Conservation (phyloP, 2,888 invertebrate genomes). For the Tenodera sinensis region DNA sequence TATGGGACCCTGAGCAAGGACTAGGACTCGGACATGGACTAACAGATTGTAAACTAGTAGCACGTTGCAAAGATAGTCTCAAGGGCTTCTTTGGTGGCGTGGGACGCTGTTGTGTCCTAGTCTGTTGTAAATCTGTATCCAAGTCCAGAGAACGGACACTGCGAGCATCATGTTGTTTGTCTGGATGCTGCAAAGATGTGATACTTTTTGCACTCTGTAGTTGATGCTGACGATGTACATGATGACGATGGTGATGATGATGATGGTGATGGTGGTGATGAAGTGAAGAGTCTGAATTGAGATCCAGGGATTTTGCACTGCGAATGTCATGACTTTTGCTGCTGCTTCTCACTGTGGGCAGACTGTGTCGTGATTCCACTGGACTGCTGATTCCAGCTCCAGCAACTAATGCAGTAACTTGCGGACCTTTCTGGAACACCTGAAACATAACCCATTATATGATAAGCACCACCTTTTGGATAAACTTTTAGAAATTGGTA, state of each 20-base stretch:
- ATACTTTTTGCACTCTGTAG: constrained; percentile 28
- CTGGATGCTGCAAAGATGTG: constrained; percentile 20
- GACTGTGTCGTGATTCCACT: constrained; percentile 40
- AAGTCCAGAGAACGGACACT: constrained; percentile 73
- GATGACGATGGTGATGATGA: constrained; percentile 34
- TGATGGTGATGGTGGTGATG: constrained; percentile 50
- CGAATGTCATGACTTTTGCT: constrained; percentile 39
- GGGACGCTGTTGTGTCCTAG: constrained; percentile 48
- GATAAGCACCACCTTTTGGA: too few relatives aligned
- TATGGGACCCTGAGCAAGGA: constrained; percentile 40
- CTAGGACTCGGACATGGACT: constrained; percentile 44
- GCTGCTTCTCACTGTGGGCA: constrained; percentile 39
- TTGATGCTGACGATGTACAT: constrained; percentile 1
- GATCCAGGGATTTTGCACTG: constrained; percentile 48
- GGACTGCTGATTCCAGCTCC: constrained; percentile 41
- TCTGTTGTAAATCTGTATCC: constrained; percentile 57
- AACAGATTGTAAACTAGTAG: constrained; percentile 76
- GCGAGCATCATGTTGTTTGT: constrained; percentile 47
- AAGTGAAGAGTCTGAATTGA: constrained; percentile 49
- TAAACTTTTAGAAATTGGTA: too few relatives aligned
- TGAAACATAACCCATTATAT: background rate
- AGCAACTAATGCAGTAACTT: constrained; percentile 62
- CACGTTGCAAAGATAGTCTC: constrained; percentile 75
- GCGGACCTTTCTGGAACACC: constrained; percentile 76
- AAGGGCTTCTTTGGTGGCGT: constrained; percentile 83